Conservation (phyloP, 2,797 vertebrate genomes). For the Silurus lanzhouensis region DNA sequence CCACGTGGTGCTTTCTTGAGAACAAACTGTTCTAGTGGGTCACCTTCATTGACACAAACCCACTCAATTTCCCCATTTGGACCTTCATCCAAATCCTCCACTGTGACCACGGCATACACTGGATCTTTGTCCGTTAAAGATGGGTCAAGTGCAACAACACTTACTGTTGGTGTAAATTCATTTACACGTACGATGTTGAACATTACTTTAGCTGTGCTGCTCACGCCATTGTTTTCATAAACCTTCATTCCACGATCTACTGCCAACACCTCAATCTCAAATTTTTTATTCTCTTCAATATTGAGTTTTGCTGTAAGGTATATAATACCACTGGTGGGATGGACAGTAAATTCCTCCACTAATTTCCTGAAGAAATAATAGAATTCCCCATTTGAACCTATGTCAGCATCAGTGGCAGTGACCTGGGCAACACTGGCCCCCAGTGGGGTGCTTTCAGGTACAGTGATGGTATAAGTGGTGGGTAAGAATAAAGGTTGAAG, state of each 20-base stretch:
- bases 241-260: constrained; percentile 92
- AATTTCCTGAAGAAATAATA: constrained; percentile 93
- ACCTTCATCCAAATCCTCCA: constrained; percentile 90
- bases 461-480: constrained; percentile 88
- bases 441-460: constrained; percentile 86
- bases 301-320: constrained; percentile 84
- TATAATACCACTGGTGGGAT: constrained; percentile 89
- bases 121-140: constrained; percentile 81
- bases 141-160: constrained; percentile 73
- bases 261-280: constrained; percentile 91
- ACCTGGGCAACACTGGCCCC: constrained; percentile 87
- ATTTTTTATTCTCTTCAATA: constrained; percentile 74
- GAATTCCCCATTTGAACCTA: constrained; percentile 93
- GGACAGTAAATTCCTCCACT: constrained; percentile 88
- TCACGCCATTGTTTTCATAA: constrained; percentile 88
- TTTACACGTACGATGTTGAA: constrained; percentile 85
- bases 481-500: constrained; percentile 94
- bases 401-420: constrained; percentile 93
- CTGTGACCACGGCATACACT: constrained; percentile 81
- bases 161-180: constrained; percentile 82
- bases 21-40: constrained; percentile 85
- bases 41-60: constrained; percentile 89
- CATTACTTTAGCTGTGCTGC: constrained; percentile 88
- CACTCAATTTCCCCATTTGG: constrained; percentile 89
- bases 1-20: constrained; percentile 82